Percentiles rank a stretch among this genome's conserved stretches.
Conservation (phyloP, 1,140 invertebrate genomes). For the Periplaneta americana region DNA sequence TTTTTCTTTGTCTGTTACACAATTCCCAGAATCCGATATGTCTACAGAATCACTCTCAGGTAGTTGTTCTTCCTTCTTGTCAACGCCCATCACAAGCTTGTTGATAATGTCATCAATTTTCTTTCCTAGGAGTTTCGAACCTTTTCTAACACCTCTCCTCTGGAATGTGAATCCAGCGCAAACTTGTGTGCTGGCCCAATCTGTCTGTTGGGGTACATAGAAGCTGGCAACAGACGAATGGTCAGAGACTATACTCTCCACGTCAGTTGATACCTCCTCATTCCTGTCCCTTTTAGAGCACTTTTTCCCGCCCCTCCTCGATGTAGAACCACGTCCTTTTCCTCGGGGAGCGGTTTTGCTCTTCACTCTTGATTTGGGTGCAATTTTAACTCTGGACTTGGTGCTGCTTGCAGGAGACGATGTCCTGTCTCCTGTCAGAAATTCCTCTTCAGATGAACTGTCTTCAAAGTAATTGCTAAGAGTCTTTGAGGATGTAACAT, state of each 20-base stretch:
- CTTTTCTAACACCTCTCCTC: background rate
- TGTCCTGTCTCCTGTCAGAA: background rate
- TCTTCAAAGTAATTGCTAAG: background rate
- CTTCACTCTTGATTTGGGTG: background rate
- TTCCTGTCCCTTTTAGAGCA: background rate
- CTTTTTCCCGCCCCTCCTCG: background rate
- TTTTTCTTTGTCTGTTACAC: background rate
- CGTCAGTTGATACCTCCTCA: background rate
- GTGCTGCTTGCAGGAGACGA: background rate
- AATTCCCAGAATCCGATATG: background rate
- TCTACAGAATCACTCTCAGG: background rate
- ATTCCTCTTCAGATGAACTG: background rate
- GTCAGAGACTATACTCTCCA: background rate
- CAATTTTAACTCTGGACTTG: background rate
- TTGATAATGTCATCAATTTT: background rate
- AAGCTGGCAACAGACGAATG: background rate
- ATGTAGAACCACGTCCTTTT: background rate
- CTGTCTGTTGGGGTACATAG: background rate
- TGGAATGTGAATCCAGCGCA: background rate
- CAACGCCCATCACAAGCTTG: background rate
- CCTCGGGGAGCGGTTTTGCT: background rate
- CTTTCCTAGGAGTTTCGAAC: background rate
- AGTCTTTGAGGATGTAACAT: slow-evolving; percentile 23
- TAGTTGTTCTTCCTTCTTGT: background rate
- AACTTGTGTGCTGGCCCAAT: background rate